phyloP scores from a whole-genome alignment of 2,797 vertebrate species.

The Melanogrammus aeglefinus region DNA sequence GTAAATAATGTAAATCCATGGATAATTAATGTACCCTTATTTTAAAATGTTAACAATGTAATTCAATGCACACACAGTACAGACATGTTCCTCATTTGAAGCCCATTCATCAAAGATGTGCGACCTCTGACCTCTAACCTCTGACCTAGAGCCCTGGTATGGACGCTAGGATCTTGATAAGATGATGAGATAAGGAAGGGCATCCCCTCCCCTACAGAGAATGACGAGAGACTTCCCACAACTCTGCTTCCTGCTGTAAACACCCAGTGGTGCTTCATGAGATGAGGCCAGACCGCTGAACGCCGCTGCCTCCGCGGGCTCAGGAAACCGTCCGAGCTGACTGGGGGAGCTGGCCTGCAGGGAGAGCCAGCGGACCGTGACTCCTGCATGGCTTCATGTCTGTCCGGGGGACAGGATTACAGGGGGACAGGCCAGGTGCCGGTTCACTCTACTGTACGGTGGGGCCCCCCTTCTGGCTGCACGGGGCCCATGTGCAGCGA shows the following conservation, averaged over 20 bases:
- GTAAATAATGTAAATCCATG: no score
- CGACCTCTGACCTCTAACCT: neutral
- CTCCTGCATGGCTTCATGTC: conserved; percentile 16
- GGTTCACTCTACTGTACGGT: conserved; percentile 37
- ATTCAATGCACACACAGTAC: neutral
- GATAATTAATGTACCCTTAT: no score
- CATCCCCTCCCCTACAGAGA: neutral
- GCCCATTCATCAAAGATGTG: neutral
- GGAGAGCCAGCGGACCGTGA: conserved; percentile 1
- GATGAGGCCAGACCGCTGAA: neutral
- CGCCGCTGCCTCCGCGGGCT: neutral
- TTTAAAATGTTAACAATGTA: no score
- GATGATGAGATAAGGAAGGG: neutral
- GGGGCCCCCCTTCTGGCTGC: conserved; percentile 46
- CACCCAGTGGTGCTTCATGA: neutral
- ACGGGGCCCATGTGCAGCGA: conserved; percentile 43
- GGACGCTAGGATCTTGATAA: conserved; percentile 1
- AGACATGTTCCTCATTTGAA: neutral
- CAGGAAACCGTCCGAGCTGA: conserved; percentile 13
- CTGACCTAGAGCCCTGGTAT: neutral
- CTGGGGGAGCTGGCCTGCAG: neutral
- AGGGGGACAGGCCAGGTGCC: neutral
- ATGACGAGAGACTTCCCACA: neutral
- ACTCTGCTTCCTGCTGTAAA: neutral
- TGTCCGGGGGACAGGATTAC: conserved; percentile 12